Conservation (phyloP, 1,140 invertebrate species). For the Magallana angulata region DNA sequence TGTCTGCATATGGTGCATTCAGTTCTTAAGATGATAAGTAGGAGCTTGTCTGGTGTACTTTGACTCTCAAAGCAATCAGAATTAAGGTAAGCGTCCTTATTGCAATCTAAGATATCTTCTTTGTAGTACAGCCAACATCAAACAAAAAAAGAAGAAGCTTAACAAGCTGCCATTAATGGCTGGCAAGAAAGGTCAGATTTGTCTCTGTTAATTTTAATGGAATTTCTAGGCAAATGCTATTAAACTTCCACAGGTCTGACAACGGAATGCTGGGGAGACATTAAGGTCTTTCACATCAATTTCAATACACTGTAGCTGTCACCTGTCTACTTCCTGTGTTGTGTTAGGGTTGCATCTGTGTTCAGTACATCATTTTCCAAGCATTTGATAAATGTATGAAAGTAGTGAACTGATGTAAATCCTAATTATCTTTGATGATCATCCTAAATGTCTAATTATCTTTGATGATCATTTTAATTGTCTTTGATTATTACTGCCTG, state of each 20-base stretch:
- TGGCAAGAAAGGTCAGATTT: slow-evolving; percentile 1
- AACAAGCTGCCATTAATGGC: not conserved
- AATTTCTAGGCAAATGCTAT: not conserved
- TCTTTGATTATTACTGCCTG: no score
- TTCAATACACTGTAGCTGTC: not conserved
- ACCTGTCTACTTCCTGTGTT: not conserved
- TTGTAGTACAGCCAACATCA: slow-evolving; percentile 6
- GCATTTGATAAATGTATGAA: no score
- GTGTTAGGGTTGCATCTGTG: no score
- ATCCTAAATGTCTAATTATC: no score
- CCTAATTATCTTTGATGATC: no score
- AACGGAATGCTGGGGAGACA: not conserved
- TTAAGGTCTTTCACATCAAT: not conserved
- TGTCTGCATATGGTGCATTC: no score
- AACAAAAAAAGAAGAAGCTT: slow-evolving; percentile 17
- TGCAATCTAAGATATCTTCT: not conserved
- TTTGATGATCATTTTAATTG: no score
- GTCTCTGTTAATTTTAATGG: not conserved
- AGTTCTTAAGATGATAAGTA: not conserved
- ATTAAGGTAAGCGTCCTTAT: not conserved
- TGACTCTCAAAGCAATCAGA: not conserved
- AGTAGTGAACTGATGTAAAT: no score
- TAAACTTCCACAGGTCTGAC: not conserved
- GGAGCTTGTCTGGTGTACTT: not conserved
- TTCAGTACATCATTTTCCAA: no score